A percentile compares a stretch with the other conserved stretches of the same genome.
Evolutionary conservation across 2,797 vertebrate species (phyloP).

Genomic region (Pagetopsis macropterus): DNA sequence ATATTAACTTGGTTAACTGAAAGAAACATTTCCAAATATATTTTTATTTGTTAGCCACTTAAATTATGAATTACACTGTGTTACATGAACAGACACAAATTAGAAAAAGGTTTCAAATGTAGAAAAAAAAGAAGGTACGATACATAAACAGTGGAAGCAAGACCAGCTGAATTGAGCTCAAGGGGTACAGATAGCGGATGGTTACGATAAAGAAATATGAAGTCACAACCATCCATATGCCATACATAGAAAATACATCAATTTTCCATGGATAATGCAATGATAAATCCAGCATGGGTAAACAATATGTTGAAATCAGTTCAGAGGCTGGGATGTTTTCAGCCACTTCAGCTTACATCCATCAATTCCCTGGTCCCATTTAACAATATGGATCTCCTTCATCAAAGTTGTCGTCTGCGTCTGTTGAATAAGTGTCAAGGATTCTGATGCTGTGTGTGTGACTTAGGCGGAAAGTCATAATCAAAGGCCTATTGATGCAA

Average conservation of each 20-base stretch:
- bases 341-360: conserved; percentile 8
- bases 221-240: conserved; percentile 20
- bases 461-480: neutral
- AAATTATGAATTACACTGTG: conserved; percentile 37
- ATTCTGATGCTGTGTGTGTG: neutral
- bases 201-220: conserved; percentile 19
- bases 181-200: conserved; percentile 4
- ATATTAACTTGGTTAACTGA: neutral
- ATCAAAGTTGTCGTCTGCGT: neutral
- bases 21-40: conserved; percentile 18
- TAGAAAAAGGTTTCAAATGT: conserved; percentile 33
- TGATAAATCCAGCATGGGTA: conserved; percentile 23
- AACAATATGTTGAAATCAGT: conserved; percentile 32
- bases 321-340: neutral
- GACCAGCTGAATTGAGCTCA: conserved; percentile 1
- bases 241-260: conserved; percentile 26
- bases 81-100: conserved; percentile 40
- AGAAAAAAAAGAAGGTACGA: conserved; percentile 34
- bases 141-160: conserved; percentile 25
- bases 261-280: conserved; percentile 47
- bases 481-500: fast-evolving
- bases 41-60: conserved; percentile 46
- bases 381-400: neutral
- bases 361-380: conserved; percentile 56
- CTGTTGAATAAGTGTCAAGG: neutral